These are phyloP conservation scores for Chaetophractus vellerosus DNA, from an alignment of 2,797 vertebrate genomes.

Conservation along the genomic window DNA sequence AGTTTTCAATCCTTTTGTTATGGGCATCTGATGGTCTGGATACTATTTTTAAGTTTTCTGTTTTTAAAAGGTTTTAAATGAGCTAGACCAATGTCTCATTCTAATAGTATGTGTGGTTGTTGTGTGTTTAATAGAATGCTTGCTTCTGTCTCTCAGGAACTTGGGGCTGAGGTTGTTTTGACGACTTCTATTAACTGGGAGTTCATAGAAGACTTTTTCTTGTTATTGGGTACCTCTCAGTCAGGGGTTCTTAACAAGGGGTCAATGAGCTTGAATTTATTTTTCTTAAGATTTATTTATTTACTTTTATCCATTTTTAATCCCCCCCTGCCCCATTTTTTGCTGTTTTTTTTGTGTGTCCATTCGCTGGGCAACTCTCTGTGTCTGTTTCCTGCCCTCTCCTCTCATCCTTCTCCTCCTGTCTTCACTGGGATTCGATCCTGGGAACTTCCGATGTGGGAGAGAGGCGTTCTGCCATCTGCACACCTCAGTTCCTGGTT, in stretches of 20 bases:
- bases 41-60: conserved; percentile 1
- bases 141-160: neutral
- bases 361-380: too few relatives aligned
- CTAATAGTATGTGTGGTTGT: neutral
- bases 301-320: too few relatives aligned
- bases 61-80: conserved; percentile 30
- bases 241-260: neutral
- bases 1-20: neutral
- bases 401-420: too few relatives aligned
- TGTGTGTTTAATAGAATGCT: conserved; percentile 5
- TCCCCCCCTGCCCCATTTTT: too few relatives aligned
- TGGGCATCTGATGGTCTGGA: neutral
- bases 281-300: too few relatives aligned
- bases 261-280: too few relatives aligned
- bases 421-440: too few relatives aligned
- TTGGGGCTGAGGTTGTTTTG: conserved; percentile 25
- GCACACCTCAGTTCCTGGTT: too few relatives aligned
- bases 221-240: neutral
- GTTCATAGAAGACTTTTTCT: neutral
- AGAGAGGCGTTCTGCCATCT: too few relatives aligned
- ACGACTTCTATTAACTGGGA: conserved; percentile 32
- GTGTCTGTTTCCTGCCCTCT: too few relatives aligned
- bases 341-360: too few relatives aligned
- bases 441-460: too few relatives aligned
- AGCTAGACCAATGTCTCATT: neutral